Evolutionary conservation across 2,888 invertebrate species (phyloP), one percentile per base, ranked within the genome.

Genomic region (Nemoura dubitans): DNA sequence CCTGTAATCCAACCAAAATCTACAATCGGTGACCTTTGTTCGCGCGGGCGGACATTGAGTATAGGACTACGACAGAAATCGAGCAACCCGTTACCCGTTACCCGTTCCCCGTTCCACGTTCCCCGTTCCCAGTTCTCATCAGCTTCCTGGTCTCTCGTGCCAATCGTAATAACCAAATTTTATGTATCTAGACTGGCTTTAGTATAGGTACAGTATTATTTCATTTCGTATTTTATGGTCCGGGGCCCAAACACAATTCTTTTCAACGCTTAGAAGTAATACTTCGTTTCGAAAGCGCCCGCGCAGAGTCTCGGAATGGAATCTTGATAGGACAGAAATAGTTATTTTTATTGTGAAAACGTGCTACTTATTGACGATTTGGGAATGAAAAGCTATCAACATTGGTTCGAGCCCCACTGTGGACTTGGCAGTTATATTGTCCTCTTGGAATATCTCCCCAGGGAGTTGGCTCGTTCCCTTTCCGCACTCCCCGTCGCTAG

Each of bases 271-370:
- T 59, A 59, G 59, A 59, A 59, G 59, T 59, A 59, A 21, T 59
- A 59, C 59, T 59, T 59, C 59, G 14, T 78, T 78, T 78, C 27
- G 10, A 78, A 78, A 5, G 78, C 78, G 78, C 78, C 78, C n/a
- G 78, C 78, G 78, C 78, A 1, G 10, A 28, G 78, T n/a, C 5
- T 42, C 83, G 83, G 83, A 83, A 30, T 42, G 83, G 83, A 83
- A 83, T 42, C 83, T 27, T 43, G 84, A 84, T 84, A 59, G 84
- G 5, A 84, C 43, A 59, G 59, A 59, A 81, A 84, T 84, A 84
- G 84, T 84, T 84, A 84, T 84, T 84, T 84, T 84, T 84, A 84
- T 84, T 84, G 84, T 76, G 84, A 84, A 84, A 84, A 84, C 84
- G 84, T 84, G 84, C 84, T 84, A 84, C 27, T 84, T 84, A 84